Conservation (phyloP, 2,797 vertebrate species). For the Heteromormyrus szaboi region DNA sequence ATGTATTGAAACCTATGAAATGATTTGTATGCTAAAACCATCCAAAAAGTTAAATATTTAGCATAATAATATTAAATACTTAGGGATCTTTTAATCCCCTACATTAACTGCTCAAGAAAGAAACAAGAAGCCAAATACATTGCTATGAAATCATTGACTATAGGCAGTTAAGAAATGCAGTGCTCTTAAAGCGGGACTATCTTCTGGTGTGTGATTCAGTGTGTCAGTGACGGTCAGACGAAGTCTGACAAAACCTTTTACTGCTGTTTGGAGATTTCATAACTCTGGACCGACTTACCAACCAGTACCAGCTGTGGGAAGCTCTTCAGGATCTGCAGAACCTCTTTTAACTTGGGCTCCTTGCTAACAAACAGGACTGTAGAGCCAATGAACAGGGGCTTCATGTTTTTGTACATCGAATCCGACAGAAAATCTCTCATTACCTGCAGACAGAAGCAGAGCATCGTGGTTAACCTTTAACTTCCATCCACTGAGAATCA, state of each 20-base stretch:
- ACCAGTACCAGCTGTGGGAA: conserved; percentile 73
- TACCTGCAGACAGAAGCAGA: conserved; percentile 55
- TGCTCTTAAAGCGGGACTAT: neutral
- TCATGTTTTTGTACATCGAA: conserved; percentile 66
- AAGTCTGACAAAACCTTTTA: neutral
- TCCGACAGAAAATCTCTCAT: conserved; percentile 59
- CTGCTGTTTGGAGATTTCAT: neutral
- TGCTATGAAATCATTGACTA: neutral
- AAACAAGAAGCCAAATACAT: neutral
- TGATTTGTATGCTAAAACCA: neutral
- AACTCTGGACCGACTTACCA: conserved; percentile 53
- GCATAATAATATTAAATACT: neutral
- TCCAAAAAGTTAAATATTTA: neutral
- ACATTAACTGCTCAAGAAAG: neutral
- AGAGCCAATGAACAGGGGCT: conserved; percentile 74
- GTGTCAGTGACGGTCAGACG: neutral
- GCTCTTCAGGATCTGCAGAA: conserved; percentile 65
- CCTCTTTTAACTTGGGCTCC: conserved; percentile 74
- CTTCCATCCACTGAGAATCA: neutral
- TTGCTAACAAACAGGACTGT: conserved; percentile 76
- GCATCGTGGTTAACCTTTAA: neutral
- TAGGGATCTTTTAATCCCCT: neutral
- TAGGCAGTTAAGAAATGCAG: neutral
- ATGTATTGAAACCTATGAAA: neutral
- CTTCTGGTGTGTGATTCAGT: neutral